Evolutionary conservation across 1,140 invertebrate species (phyloP), one percentile per base, ranked within the genome.

Genomic region (Macrotrachela quadricornifera): DNA sequence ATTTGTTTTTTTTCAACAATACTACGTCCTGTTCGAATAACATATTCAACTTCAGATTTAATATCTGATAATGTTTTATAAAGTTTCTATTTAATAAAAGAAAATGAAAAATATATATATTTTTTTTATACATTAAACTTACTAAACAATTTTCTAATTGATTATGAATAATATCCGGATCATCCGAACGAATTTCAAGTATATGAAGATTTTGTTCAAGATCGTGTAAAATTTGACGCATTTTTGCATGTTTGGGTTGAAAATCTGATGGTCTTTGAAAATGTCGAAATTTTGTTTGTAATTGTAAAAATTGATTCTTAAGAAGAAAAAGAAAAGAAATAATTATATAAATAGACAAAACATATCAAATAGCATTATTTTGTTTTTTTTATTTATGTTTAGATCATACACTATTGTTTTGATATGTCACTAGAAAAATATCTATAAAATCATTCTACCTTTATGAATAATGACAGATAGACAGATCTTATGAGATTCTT

Each of bases 41-140:
- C 79, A 57, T 75, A 77, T 70, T 88, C 85, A 48, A 90, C 83
- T 68, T 87, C 83, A 13, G 76, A 69, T 70, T 90, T 88, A 45
- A 88, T 78, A 62, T 86, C 83, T 61, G 81, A 83, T 49, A 88
- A 74, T 17, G 79, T 81, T 57, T 80, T 79, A 69, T 86, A 87
- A 62, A 84, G 82, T 70, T 81, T 80, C 21, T 30, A 30, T 30
- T 4, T 2, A 30, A 30, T 30, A 30, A n/a, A n/a, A n/a, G n/a
- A n/a, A n/a, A n/a, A n/a, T n/a, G 21, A 8, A 30, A 30, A 4
- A 30, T 30, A 2, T 4, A 30, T 4, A 30, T 30, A 8, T 30
- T 30, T 30, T 30, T 30, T 30, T 30, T 30, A 4, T 30, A 4
- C 21, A 30, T 30, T 30, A 2, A 30, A 30, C 21, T 4, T 30